A percentile compares a stretch with the other conserved stretches of the same genome.
phyloP scores from a whole-genome alignment of 1,140 invertebrate species.

The Apolygus lucorum region DNA sequence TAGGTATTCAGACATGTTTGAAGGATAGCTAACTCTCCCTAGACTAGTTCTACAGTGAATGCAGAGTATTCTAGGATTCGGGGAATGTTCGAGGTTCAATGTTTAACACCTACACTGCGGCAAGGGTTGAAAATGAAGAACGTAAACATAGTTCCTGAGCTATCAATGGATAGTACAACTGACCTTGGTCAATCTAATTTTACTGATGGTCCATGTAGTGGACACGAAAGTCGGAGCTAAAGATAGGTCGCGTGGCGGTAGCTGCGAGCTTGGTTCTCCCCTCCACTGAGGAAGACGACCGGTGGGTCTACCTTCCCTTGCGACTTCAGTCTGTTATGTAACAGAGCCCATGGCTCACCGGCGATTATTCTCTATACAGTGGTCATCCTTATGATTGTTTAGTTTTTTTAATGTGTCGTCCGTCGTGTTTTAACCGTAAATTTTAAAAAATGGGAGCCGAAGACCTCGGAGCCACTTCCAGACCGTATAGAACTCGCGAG shows the following conservation, averaged over 20 bases:
- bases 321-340: slow-evolving; percentile 8
- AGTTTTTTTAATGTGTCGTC: neutral
- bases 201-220: neutral
- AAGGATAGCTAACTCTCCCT: no score
- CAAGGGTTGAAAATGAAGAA: no score
- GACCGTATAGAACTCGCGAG: neutral
- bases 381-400: neutral
- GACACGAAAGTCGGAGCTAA: neutral
- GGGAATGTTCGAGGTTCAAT: no score
- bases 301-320: neutral
- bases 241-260: slow-evolving; percentile 3
- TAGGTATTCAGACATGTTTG: no score
- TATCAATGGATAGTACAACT: slow-evolving; percentile 6
- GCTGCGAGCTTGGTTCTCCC: neutral
- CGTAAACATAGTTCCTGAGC: no score
- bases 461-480: neutral
- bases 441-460: neutral
- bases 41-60: no score
- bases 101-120: no score
- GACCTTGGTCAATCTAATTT: neutral
- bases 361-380: neutral
- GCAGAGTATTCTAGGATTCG: no score
- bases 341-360: slow-evolving; percentile 8
- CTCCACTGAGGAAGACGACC: neutral
- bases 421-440: neutral